Base-by-base conservation (phyloP, 64 coral and sea anemone species). In the Dendronephthya gigantea region DNA sequence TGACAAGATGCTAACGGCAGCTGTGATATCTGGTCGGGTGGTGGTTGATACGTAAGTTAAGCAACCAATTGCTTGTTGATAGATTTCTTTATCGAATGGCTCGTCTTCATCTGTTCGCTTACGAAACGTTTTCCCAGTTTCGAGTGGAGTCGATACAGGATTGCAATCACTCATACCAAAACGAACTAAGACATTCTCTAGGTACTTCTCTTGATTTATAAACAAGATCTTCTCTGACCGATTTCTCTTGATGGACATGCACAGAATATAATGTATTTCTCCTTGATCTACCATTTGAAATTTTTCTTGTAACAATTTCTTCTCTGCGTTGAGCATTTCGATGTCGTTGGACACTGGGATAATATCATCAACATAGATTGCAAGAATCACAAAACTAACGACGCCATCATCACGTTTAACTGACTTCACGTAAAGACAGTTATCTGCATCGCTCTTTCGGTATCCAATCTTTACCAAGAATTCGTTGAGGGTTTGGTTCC, bases 111-210 rank as follows among this genome's bases (percentile, higher is more conserved):
- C 40, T 74, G 59, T n/a, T 34, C 27, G 41, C 29, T 87, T 40
- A 7, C 47, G 62, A 13, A 87, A 87, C 22, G 37, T 87, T 36
- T 74, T 75, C 47, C 85, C 85, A 23, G 62, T 40, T 87, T 75
- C 85, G 16, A 75, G 85, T 37, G 62, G 85, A 12, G 35, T 40
- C 11, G 56, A 87, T 16, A 85, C 83, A 13, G 83, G 50, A 16
- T 85, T 87, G 56, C 62, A 87, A 72, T 87, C 45, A 45, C 31
- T n/a, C 85, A 87, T 75, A 40, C 85, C 85, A 72, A 87, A 72
- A 22, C 40, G 51, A 43, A 48, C 75, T 17, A 87, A 40, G 28
- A 87, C 36, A 66, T 43, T 72, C 39, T 74, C 59, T 41, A 87
- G 4, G 38, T 87, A 87, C 8, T 36, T 62, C 70, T 66, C 59